Percentiles rank a stretch among this genome's conserved stretches.
phyloP scores from a whole-genome alignment of 2,797 vertebrate species.

The Sardinella longiceps region DNA sequence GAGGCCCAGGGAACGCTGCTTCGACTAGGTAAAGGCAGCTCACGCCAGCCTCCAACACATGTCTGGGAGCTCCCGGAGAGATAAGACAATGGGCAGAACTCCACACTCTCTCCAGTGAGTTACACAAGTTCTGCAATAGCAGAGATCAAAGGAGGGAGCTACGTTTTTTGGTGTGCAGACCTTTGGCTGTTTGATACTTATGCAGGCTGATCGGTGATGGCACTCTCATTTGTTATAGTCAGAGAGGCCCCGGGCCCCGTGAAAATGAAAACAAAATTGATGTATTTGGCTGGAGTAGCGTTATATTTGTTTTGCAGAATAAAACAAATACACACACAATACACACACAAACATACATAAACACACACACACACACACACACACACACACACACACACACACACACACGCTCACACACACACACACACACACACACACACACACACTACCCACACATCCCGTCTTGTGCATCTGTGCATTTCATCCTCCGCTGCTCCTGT shows the following conservation, averaged over 20 bases:
- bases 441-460: conserved; percentile 25
- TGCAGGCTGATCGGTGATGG: conserved; percentile 14
- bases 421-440: conserved; percentile 34
- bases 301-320: neutral
- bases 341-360: neutral
- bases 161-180: neutral
- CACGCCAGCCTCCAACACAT: conserved; percentile 31
- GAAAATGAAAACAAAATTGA: neutral
- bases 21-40: neutral
- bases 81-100: neutral
- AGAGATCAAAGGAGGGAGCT: conserved; percentile 15
- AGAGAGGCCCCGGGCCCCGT: neutral
- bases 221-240: neutral
- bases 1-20: neutral
- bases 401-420: neutral
- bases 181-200: neutral
- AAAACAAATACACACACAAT: neutral
- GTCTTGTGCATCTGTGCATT: conserved; percentile 34
- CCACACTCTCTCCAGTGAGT: neutral
- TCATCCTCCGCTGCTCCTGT: conserved; percentile 29
- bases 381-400: conserved; percentile 4
- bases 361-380: conserved; percentile 2
- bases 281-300: neutral
- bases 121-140: neutral
- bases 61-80: conserved; percentile 25